Percentiles rank a stretch among this genome's conserved stretches.
These are phyloP conservation scores for Orthonychiurus folsomi DNA, from an alignment of 2,888 invertebrate species.

Conservation along the genomic window DNA sequence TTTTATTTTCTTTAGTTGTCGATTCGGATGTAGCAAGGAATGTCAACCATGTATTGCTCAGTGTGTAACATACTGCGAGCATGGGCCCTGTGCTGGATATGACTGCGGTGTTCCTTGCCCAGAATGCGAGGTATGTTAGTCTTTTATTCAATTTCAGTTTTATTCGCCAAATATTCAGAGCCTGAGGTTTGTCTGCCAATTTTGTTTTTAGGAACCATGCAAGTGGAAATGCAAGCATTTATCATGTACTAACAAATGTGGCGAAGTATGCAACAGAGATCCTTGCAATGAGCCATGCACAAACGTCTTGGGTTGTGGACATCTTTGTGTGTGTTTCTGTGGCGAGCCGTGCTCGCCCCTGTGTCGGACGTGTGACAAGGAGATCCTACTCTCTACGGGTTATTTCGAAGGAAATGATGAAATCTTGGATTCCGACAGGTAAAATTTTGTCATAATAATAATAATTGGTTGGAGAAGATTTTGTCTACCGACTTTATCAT, in stretches of 20 bases:
- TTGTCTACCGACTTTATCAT: neutral
- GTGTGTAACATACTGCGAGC: conserved; percentile 1
- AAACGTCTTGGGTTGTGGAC: neutral
- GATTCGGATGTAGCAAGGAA: neutral
- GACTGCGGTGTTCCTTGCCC: neutral
- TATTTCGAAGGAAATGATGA: too few relatives aligned
- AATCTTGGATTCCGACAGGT: too few relatives aligned
- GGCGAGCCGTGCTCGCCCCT: conserved; percentile 9
- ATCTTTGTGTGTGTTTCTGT: conserved; percentile 9
- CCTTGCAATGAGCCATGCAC: conserved; percentile 40
- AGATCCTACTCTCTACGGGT: neutral
- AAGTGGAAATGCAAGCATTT: conserved; percentile 24
- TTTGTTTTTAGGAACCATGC: conserved; percentile 22
- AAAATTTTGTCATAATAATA: too few relatives aligned
- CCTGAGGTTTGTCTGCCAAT: neutral
- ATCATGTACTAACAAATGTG: conserved; percentile 23
- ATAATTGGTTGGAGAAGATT: too few relatives aligned
- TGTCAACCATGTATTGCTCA: neutral
- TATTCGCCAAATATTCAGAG: neutral
- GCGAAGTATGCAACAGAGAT: conserved; percentile 42
- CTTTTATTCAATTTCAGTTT: neutral
- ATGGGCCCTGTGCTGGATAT: too few relatives aligned
- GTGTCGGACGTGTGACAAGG: conserved; percentile 3
- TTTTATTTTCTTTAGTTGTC: neutral
- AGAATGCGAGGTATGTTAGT: neutral